These are phyloP conservation scores for Caenorhabditis elegans DNA, from an alignment of 1,140 invertebrate genomes.

Conservation along the genomic window WBcel235 BX284603.4:9048001-9048500, in stretches of 20 bases:
- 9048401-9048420: neutral
- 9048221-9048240: neutral
- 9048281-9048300: neutral
- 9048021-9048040: neutral
- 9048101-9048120: neutral
- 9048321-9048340: neutral
- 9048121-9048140: neutral
- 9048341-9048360: neutral
- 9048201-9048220: neutral
- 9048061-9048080: neutral
- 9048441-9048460: neutral
- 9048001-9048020: neutral
- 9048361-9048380: neutral
- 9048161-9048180: neutral
- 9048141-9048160: neutral
- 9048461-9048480: neutral
- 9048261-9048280: neutral
- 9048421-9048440: neutral
- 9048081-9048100: neutral
- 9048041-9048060: conserved; percentile 2
- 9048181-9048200: neutral
- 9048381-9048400: neutral
- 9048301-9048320: neutral
- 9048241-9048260: neutral
- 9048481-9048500: neutral